Evolutionary conservation across 2,113 vertebrate species (phyloP).

Genomic region (Arothron firmamentum): DNA sequence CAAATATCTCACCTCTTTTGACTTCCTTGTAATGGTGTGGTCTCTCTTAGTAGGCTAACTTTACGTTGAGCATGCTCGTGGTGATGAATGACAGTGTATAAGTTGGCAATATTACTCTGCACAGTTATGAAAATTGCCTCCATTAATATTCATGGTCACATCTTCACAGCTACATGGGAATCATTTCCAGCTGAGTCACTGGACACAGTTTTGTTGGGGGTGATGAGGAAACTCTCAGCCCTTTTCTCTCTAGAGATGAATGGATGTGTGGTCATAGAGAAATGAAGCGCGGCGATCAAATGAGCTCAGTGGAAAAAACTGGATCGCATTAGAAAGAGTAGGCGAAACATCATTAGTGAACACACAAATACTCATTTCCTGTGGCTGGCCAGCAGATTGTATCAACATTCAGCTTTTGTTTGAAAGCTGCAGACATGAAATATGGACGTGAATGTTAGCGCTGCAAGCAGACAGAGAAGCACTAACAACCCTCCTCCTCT

Average conservation of each 20-base stretch:
- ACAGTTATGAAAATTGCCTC: too few relatives aligned
- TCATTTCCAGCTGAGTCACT: too few relatives aligned
- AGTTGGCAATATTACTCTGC: too few relatives aligned
- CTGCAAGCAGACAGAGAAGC: slow-evolving; percentile 24
- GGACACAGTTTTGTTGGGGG: too few relatives aligned
- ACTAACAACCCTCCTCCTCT: slow-evolving; percentile 14
- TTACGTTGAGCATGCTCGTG: too few relatives aligned
- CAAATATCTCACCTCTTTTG: too few relatives aligned
- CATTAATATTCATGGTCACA: too few relatives aligned
- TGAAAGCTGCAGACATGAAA: slow-evolving; percentile 70
- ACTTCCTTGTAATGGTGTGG: too few relatives aligned
- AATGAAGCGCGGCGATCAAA: slow-evolving; percentile 44
- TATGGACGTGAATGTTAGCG: slow-evolving; percentile 62
- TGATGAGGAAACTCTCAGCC: slow-evolving; percentile 9
- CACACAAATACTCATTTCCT: slow-evolving; percentile 67
- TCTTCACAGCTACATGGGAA: too few relatives aligned
- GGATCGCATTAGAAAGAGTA: slow-evolving; percentile 52
- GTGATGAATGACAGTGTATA: too few relatives aligned
- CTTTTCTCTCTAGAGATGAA: slow-evolving; percentile 5
- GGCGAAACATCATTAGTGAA: slow-evolving; percentile 61
- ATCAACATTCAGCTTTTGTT: slow-evolving; percentile 72
- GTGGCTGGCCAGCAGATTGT: slow-evolving; percentile 56
- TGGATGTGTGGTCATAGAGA: slow-evolving; percentile 27
- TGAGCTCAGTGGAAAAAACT: slow-evolving; percentile 51
- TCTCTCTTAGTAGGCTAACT: too few relatives aligned